A percentile compares a stretch with the other conserved stretches of the same genome.
phyloP scores from a whole-genome alignment of 2,113 vertebrate species.

The Halcyon senegalensis region DNA sequence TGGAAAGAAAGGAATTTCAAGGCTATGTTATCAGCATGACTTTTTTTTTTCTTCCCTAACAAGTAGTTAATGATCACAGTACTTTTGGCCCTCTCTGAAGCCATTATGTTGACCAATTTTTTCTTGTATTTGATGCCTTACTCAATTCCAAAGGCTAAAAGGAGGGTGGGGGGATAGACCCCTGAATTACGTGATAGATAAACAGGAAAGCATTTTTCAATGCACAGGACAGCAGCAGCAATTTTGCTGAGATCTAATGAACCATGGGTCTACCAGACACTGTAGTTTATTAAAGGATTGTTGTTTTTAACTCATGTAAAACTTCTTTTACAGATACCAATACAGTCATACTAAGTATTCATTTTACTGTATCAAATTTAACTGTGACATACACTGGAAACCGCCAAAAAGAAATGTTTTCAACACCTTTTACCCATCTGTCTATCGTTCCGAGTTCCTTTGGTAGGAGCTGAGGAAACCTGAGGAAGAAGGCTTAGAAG shows the following conservation, averaged over 20 bases:
- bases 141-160: background rate
- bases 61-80: background rate
- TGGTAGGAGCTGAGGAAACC: background rate
- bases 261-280: background rate
- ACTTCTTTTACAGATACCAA: background rate
- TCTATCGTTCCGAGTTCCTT: background rate
- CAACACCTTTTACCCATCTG: background rate
- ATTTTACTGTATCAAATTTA: background rate
- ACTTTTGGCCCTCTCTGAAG: background rate
- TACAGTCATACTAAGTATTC: background rate
- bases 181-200: background rate
- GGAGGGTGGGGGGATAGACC: background rate
- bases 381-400: background rate
- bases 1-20: background rate
- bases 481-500: background rate
- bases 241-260: background rate
- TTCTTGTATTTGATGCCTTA: background rate
- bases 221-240: background rate
- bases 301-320: background rate
- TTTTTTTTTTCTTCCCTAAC: background rate
- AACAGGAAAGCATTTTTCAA: background rate
- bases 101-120: background rate
- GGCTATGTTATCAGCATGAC: background rate
- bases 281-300: background rate
- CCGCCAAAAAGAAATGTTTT: background rate